Evolutionary conservation across 2,888 invertebrate genomes (phyloP), one percentile per base, ranked within the genome.

Genomic region (Drosophila recens): DNA sequence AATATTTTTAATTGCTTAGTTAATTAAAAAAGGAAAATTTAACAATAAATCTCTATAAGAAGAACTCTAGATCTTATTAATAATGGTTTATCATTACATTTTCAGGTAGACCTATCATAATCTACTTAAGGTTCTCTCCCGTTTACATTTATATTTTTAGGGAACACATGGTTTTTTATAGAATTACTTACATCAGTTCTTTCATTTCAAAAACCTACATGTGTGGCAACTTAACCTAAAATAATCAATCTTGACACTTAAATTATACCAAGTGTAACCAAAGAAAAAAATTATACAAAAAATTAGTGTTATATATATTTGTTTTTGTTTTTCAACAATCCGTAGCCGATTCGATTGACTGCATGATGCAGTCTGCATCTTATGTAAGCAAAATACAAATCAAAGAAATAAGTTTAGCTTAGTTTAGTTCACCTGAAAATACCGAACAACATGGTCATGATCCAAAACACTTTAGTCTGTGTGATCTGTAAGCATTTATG

Each of bases 361-460:
- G 2, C 17, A 17, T 17, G 17, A 17, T 17, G 17, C 17, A 17
- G 17, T 17, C 17, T 42, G 2, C 11, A 34, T 17, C 11, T 57
- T 57, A 42, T 17, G 13, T 30, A 43, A 46, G 3, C 10, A 3
- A 20, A 10, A 4, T 1, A 10, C 9, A 40, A 42, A 63, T 34
- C 15, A 15, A 4, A 4, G 2, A 23, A 3, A 46, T 13, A 20
- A n/a, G 4, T 9, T 42, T 15, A 4, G 10, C 2, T 11, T 6
- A 23, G 10, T 17, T 51, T 30, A 65, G 36, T 43, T 43, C 17
- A n/a, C 1, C 43, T 43, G 3, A 27, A 11, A 17, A 43, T 36
- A 8, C n/a, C 57, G 17, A 17, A 6, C 34, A 65, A 51, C 0
- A 65, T 57, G 57, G 43, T 57, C 42, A 36, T 51, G 17, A 20